These are phyloP conservation scores for Hypothenemus hampei DNA, from an alignment of 1,140 invertebrate species.

Conservation along the genomic window DNA sequence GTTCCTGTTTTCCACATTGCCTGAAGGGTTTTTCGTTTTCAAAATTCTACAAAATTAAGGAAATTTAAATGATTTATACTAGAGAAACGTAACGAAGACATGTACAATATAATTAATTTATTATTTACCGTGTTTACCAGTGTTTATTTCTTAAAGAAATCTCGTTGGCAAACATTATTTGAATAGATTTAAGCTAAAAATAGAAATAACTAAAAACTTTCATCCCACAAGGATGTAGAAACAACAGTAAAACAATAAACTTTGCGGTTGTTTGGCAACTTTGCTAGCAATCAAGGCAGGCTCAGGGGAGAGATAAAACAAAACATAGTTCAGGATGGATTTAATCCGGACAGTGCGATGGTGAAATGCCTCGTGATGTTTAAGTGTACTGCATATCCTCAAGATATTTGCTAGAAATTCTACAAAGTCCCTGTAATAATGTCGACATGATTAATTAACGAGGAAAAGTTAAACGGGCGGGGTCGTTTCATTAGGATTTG, in stretches of 20 bases:
- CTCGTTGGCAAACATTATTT: no score
- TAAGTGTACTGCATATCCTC: conserved; percentile 10
- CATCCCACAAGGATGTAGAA: conserved; percentile 1
- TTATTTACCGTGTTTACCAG: no score
- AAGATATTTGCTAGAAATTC: conserved; percentile 9
- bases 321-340: conserved; percentile 22
- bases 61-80: no score
- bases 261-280: conserved; percentile 10
- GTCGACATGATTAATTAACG: background rate
- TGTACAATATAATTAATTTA: no score
- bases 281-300: conserved; percentile 14
- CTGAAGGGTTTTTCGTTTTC: no score
- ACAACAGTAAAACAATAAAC: conserved; percentile 21
- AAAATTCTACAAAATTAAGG: no score
- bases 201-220: background rate
- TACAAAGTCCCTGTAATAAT: background rate
- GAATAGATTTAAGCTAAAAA: no score
- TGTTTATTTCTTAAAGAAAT: no score
- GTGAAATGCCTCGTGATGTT: conserved; percentile 5
- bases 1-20: no score
- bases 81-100: no score
- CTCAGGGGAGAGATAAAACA: conserved; percentile 19
- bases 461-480: background rate
- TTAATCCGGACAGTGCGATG: conserved; percentile 17
- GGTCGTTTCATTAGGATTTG: no score